These are phyloP conservation scores for Esox masquinongy DNA, from an alignment of 2,797 vertebrate genomes.

Conservation along the genomic window DNA sequence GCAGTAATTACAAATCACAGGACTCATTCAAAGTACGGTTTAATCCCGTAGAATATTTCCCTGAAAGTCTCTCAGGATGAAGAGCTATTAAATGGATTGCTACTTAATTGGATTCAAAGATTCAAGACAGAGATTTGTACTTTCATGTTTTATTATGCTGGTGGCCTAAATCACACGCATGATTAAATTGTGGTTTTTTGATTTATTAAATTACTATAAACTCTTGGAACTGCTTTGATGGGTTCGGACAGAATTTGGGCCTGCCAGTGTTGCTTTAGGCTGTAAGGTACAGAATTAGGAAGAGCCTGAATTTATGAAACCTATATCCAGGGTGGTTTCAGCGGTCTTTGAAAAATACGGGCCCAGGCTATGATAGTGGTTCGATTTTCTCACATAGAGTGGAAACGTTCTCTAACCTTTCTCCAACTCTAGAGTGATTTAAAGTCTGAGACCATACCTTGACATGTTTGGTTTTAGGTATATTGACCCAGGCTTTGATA, in stretches of 20 bases:
- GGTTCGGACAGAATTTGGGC: conserved; percentile 37
- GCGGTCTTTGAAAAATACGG: conserved; percentile 32
- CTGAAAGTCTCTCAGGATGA: conserved; percentile 3
- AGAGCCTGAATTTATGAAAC: conserved; percentile 38
- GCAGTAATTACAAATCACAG: neutral
- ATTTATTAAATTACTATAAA: conserved; percentile 75
- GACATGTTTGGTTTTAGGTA: too few species aligned
- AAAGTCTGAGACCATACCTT: too few species aligned
- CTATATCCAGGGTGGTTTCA: conserved; percentile 39
- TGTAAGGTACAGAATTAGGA: conserved; percentile 19
- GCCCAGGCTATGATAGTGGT: conserved; percentile 12
- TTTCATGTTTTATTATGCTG: conserved; percentile 54
- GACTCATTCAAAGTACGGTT: too few species aligned
- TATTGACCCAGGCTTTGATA: too few species aligned
- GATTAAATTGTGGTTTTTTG: conserved; percentile 69
- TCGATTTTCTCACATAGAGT: neutral
- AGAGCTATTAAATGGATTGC: conserved; percentile 1
- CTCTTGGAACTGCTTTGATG: conserved; percentile 53
- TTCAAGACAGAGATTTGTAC: conserved; percentile 43
- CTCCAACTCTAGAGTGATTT: too few species aligned
- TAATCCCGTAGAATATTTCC: neutral
- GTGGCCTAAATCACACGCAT: conserved; percentile 69
- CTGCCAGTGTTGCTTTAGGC: conserved; percentile 41
- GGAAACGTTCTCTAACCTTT: neutral
- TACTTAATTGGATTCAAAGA: conserved; percentile 6